Conservation (phyloP, 2,797 vertebrate genomes). For the Choloepus didactylus region DNA sequence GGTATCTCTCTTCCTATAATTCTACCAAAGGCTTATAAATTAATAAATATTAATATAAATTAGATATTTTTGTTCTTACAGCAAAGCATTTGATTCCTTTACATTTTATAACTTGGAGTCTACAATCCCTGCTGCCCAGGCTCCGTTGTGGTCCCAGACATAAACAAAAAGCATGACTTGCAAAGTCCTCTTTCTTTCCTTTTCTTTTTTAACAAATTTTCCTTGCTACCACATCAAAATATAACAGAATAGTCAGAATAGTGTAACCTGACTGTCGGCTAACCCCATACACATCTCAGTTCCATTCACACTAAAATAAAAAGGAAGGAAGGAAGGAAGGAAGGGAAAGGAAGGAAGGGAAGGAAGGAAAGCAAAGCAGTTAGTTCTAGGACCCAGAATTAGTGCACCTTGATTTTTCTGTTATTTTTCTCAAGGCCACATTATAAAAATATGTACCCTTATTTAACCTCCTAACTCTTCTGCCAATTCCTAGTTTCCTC, state of each 20-base stretch:
- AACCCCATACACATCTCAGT: background rate
- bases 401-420: background rate
- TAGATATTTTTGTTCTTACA: background rate
- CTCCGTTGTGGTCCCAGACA: background rate
- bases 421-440: background rate
- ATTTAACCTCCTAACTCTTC: constrained; percentile 17
- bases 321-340: background rate
- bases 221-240: background rate
- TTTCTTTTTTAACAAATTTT: constrained; percentile 41
- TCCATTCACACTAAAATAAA: background rate
- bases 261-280: background rate
- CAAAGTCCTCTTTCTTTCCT: background rate
- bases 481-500: background rate
- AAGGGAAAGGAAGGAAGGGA: too few species aligned
- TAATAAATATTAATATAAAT: background rate
- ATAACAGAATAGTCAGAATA: background rate
- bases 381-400: constrained; percentile 27
- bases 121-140: background rate
- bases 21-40: constrained; percentile 30
- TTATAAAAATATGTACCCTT: constrained; percentile 45
- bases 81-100: background rate
- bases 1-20: background rate
- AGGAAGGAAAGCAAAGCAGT: background rate
- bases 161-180: background rate
- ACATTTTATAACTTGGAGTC: background rate